Percentiles rank a stretch among this genome's conserved stretches.
Evolutionary conservation across 2,797 vertebrate genomes (phyloP).

Genomic region (Eurystomus glaucurus): DNA sequence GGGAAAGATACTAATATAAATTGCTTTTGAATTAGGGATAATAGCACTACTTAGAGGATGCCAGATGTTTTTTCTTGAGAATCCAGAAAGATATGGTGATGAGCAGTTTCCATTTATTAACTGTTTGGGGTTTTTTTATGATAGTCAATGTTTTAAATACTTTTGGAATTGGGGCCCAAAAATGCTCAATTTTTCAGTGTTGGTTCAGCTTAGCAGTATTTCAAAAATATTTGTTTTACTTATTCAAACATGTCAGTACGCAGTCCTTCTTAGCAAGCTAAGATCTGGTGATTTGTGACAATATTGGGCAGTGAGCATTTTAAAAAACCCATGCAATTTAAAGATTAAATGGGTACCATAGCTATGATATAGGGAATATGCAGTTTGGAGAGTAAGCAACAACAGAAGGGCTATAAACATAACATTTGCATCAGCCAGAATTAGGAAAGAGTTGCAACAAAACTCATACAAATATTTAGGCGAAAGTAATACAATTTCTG

Average conservation of each 20-base stretch:
- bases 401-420: slow-evolving; percentile 44
- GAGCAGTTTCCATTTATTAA: neutral
- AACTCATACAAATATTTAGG: slow-evolving; percentile 22
- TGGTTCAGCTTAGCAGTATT: neutral
- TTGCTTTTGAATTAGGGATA: neutral
- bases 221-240: neutral
- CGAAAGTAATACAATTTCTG: neutral
- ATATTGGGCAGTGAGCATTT: neutral
- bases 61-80: neutral
- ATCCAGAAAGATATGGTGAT: neutral
- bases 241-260: neutral
- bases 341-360: neutral
- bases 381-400: neutral
- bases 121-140: neutral
- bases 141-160: neutral
- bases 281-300: neutral
- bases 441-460: neutral
- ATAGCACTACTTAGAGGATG: neutral
- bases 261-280: neutral
- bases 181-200: neutral
- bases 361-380: neutral
- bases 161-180: neutral
- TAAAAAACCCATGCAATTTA: neutral
- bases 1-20: neutral
- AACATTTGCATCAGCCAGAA: neutral